phyloP scores from a whole-genome alignment of 2,797 vertebrate species.

The Hydrolagus colliei region DNA sequence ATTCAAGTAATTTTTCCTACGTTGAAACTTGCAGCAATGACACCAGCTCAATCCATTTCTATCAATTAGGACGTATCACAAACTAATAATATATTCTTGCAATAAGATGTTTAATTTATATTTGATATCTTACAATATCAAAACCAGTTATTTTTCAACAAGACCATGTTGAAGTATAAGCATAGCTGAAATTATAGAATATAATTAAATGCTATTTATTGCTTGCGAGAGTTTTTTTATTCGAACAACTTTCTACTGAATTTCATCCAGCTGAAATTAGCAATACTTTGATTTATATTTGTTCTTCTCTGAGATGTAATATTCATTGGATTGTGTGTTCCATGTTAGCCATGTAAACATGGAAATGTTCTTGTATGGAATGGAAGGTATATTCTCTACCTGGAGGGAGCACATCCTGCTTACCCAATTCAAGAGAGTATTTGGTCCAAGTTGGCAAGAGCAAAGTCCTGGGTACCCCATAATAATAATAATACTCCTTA shows the following conservation, averaged over 20 bases:
- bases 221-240: neutral
- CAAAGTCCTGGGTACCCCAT: too few species aligned
- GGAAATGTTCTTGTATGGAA: too few species aligned
- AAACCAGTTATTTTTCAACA: neutral
- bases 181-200: neutral
- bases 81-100: neutral
- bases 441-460: too few species aligned
- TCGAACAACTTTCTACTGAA: neutral
- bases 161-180: too few species aligned
- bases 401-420: too few species aligned
- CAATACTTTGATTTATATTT: neutral
- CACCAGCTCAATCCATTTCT: neutral
- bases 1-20: conserved; percentile 11
- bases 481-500: too few species aligned
- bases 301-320: neutral
- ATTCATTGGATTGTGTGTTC: too few species aligned
- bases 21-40: neutral
- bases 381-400: too few species aligned
- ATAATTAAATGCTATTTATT: neutral
- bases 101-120: neutral
- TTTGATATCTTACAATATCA: neutral
- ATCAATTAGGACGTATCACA: neutral
- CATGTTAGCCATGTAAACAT: too few species aligned
- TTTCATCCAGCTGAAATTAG: neutral
- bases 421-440: too few species aligned